A percentile compares a stretch with the other conserved stretches of the same genome.
These are phyloP conservation scores for Tauraco erythrolophus DNA, from an alignment of 2,113 vertebrate species.

Conservation along the genomic window DNA sequence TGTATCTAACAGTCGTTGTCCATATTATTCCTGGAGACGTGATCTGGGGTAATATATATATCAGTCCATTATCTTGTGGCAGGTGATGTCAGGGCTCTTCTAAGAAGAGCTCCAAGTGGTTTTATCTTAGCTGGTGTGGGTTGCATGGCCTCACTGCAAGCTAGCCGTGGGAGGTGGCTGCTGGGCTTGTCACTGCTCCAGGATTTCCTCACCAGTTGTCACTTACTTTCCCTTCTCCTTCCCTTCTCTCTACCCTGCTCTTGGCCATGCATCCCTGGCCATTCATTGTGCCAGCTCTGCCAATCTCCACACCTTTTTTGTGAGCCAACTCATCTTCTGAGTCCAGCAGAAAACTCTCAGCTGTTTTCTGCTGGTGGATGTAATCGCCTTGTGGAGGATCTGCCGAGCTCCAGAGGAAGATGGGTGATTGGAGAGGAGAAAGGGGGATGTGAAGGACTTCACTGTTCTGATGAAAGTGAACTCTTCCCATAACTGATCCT, in stretches of 20 bases:
- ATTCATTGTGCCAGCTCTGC: neutral
- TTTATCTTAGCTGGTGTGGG: neutral
- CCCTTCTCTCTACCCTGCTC: neutral
- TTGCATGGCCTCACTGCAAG: neutral
- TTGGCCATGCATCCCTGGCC: neutral
- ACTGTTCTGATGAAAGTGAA: neutral
- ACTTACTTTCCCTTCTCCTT: neutral
- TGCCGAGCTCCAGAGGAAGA: neutral
- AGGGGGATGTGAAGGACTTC: neutral
- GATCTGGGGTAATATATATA: neutral
- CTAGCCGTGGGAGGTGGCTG: neutral
- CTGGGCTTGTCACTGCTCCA: neutral
- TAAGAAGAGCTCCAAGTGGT: neutral
- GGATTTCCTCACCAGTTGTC: neutral
- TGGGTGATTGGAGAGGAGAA: neutral
- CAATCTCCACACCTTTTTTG: neutral
- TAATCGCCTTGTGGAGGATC: neutral
- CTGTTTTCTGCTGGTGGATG: neutral
- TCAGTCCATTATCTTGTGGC: neutral
- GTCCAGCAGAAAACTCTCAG: neutral
- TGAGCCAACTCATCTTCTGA: neutral
- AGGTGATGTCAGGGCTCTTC: neutral
- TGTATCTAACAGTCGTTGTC: neutral
- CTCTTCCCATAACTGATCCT: rapidly evolving
- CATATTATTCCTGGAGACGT: neutral